Conservation (phyloP, 2,113 vertebrate genomes). For the Ondatra zibethicus region DNA sequence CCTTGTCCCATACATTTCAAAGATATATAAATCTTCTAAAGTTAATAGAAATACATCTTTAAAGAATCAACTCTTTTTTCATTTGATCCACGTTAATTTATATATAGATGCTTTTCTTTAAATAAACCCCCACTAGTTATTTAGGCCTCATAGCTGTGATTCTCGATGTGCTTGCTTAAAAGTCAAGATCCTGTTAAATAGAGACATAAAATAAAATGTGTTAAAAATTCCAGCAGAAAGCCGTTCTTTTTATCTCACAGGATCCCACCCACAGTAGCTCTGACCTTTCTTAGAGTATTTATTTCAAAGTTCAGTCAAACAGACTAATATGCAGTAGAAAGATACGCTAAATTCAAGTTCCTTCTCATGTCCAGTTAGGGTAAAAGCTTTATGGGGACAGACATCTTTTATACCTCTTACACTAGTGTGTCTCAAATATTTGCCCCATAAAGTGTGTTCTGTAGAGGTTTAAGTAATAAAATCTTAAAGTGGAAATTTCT, state of each 20-base stretch:
- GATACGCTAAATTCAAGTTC: not conserved
- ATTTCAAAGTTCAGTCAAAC: not conserved
- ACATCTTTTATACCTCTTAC: not conserved
- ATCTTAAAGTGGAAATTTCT: not conserved
- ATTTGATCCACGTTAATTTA: not conserved
- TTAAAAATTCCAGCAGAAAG: not conserved
- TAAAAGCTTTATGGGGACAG: not conserved
- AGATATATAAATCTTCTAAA: not conserved
- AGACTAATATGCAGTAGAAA: not conserved
- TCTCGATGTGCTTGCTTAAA: conserved; percentile 30
- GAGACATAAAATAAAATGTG: not conserved
- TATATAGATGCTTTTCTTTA: conserved; percentile 30
- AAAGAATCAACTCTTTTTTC: not conserved
- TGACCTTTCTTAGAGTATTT: not conserved
- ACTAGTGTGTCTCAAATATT: not conserved
- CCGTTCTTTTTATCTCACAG: not conserved
- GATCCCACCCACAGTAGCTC: not conserved
- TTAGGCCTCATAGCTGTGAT: not conserved
- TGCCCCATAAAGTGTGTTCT: not conserved
- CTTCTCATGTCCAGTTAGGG: not conserved
- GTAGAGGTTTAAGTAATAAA: not conserved
- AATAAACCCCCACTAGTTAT: not conserved
- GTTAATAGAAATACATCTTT: not conserved
- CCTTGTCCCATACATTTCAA: not conserved
- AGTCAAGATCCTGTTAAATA: conserved; percentile 22